A percentile compares a stretch with the other conserved stretches of the same genome.
phyloP scores from a whole-genome alignment of 1,140 invertebrate species.

The Drosophila virilis region DNA sequence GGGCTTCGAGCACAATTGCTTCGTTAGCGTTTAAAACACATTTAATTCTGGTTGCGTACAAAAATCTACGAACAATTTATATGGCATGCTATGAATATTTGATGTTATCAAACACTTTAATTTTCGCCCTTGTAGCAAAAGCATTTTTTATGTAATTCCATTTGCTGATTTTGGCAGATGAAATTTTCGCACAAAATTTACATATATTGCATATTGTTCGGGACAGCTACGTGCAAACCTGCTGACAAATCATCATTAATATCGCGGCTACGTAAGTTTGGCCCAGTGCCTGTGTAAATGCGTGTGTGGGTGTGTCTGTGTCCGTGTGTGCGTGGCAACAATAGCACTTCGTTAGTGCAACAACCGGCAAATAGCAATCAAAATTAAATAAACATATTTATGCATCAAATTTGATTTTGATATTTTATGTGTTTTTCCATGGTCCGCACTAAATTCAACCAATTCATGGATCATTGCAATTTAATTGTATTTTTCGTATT shows the following conservation, averaged over 20 bases:
- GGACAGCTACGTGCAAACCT: constrained; percentile 49
- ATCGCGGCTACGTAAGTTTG: constrained; percentile 49
- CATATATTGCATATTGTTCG: constrained; percentile 69
- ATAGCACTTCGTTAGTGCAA: constrained; percentile 74
- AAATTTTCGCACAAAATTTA: constrained; percentile 66
- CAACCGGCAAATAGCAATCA: constrained; percentile 60
- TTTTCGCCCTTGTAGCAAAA: constrained; percentile 36
- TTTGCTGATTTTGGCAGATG: constrained; percentile 65
- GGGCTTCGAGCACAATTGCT: constrained; percentile 49
- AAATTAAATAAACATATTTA: constrained; percentile 69
- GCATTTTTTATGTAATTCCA: constrained; percentile 57
- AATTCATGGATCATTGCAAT: constrained; percentile 48
- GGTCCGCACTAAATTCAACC: neutral
- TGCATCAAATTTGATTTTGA: constrained; percentile 62
- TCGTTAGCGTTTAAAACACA: constrained; percentile 66
- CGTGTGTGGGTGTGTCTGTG: neutral
- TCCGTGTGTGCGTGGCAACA: constrained; percentile 44
- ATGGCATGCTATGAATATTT: constrained; percentile 70
- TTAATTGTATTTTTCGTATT: constrained; percentile 17
- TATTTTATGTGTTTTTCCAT: constrained; percentile 29
- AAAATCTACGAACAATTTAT: constrained; percentile 39
- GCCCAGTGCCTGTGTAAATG: constrained; percentile 7
- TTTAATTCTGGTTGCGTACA: constrained; percentile 33
- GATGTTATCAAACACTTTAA: constrained; percentile 50
- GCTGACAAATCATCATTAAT: constrained; percentile 75